These are phyloP conservation scores for Platycheirus albimanus DNA, from an alignment of 2,888 invertebrate genomes.

Conservation along the genomic window DNA sequence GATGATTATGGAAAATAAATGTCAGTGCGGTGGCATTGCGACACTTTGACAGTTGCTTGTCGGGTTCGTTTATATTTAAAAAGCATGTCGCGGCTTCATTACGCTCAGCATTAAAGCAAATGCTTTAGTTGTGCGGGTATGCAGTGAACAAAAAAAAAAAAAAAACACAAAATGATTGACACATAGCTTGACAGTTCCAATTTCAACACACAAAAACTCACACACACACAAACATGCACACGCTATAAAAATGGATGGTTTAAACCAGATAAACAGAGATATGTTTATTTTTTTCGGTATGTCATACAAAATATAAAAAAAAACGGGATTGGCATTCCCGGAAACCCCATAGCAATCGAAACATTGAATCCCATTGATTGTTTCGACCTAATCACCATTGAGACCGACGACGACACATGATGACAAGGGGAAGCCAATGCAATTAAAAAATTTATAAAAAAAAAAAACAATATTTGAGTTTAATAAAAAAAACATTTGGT, in stretches of 20 bases:
- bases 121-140: background rate
- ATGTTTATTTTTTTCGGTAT: slow-evolving; percentile 2
- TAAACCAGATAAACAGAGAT: slow-evolving; percentile 41
- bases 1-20: slow-evolving; percentile 63
- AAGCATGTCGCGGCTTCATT: slow-evolving; percentile 37
- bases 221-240: slow-evolving; percentile 6
- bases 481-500: background rate
- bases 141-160: background rate
- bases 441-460: slow-evolving; percentile 57
- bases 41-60: slow-evolving; percentile 58
- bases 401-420: slow-evolving; percentile 5
- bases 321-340: slow-evolving; percentile 63
- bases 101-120: background rate
- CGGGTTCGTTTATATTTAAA: slow-evolving; percentile 49
- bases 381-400: slow-evolving; percentile 64
- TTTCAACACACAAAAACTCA: slow-evolving; percentile 24
- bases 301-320: too few species aligned
- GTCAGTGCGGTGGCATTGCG: slow-evolving; percentile 44
- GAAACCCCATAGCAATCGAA: slow-evolving; percentile 47
- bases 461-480: slow-evolving; percentile 29
- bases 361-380: slow-evolving; percentile 67
- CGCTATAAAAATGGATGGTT: slow-evolving; percentile 11
- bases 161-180: slow-evolving; percentile 33
- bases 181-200: slow-evolving; percentile 52
- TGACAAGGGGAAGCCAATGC: slow-evolving; percentile 13